These are phyloP conservation scores for Phalloptychus januarius DNA, from an alignment of 2,797 vertebrate genomes.

Conservation along the genomic window DNA sequence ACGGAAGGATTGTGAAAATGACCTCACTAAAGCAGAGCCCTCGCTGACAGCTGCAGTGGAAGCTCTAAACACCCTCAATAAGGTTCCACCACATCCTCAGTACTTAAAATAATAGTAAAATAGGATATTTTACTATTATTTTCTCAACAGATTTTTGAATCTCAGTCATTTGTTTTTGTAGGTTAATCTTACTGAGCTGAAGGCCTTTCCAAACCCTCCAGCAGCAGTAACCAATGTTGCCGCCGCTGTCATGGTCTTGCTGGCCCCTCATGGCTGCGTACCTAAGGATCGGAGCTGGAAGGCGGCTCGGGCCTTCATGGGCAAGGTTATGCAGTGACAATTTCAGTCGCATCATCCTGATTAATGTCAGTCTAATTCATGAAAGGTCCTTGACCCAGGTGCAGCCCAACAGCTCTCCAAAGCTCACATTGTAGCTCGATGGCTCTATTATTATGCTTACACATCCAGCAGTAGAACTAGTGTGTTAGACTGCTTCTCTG, in stretches of 20 bases:
- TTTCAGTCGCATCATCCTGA: slow-evolving; percentile 72
- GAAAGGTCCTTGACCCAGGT: slow-evolving; percentile 75
- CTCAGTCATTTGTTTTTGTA: slow-evolving; percentile 50
- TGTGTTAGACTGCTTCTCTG: slow-evolving; percentile 26
- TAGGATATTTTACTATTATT: not conserved
- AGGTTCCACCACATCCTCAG: slow-evolving; percentile 71
- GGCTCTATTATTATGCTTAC: slow-evolving; percentile 71
- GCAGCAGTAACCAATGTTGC: slow-evolving; percentile 84
- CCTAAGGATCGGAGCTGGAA: slow-evolving; percentile 88
- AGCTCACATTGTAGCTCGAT: slow-evolving; percentile 58
- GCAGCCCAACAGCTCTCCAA: slow-evolving; percentile 46
- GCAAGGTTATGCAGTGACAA: slow-evolving; percentile 85
- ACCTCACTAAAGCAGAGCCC: slow-evolving; percentile 87
- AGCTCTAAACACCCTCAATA: slow-evolving; percentile 87
- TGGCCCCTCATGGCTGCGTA: slow-evolving; percentile 80
- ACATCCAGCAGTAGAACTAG: slow-evolving; percentile 47
- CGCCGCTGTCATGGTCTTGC: slow-evolving; percentile 86
- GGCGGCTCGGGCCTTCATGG: slow-evolving; percentile 84
- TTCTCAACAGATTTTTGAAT: not conserved
- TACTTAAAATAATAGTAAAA: slow-evolving; percentile 12
- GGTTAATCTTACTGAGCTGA: slow-evolving; percentile 89
- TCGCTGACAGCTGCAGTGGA: slow-evolving; percentile 81
- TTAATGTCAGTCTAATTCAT: slow-evolving; percentile 77
- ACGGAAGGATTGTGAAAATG: slow-evolving; percentile 85
- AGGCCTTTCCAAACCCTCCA: slow-evolving; percentile 86